Percentiles rank a stretch among this genome's conserved stretches.
Evolutionary conservation across 1,140 invertebrate species (phyloP).

Genomic region (Trichonephila clavipes): DNA sequence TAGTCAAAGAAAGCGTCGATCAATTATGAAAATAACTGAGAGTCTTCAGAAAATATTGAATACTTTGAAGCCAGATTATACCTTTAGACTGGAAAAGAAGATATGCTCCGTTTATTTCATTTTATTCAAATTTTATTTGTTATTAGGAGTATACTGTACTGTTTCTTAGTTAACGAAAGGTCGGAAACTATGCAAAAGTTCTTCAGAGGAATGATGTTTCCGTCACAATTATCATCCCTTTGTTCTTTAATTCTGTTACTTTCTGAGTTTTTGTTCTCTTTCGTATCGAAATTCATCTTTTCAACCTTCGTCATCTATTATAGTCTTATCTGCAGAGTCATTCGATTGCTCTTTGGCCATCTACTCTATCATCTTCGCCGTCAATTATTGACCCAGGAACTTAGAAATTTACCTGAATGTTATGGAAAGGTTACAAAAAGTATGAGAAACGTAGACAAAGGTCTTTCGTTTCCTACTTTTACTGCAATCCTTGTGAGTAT

Average conservation of each 20-base stretch:
- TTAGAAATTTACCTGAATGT: neutral
- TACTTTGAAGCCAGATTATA: neutral
- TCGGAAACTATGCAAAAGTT: neutral
- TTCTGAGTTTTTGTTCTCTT: neutral
- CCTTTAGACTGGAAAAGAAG: neutral
- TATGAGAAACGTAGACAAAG: neutral
- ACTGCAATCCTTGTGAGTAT: neutral
- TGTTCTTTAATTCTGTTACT: neutral
- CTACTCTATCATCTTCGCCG: neutral
- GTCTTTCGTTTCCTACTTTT: neutral
- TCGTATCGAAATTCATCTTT: neutral
- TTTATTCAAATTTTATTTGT: neutral
- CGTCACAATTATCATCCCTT: neutral
- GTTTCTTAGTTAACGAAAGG: fast-evolving
- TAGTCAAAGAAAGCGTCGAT: neutral
- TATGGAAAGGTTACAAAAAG: neutral
- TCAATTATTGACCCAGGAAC: no score
- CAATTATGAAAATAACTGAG: neutral
- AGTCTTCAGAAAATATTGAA: neutral
- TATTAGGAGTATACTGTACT: neutral
- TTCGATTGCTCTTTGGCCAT: neutral
- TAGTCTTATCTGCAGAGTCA: neutral
- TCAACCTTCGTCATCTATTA: neutral
- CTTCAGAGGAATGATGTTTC: neutral
- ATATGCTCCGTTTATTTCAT: neutral